These are phyloP conservation scores for Escarpia spicata DNA, from an alignment of 2,888 invertebrate species.

Conservation along the genomic window DNA sequence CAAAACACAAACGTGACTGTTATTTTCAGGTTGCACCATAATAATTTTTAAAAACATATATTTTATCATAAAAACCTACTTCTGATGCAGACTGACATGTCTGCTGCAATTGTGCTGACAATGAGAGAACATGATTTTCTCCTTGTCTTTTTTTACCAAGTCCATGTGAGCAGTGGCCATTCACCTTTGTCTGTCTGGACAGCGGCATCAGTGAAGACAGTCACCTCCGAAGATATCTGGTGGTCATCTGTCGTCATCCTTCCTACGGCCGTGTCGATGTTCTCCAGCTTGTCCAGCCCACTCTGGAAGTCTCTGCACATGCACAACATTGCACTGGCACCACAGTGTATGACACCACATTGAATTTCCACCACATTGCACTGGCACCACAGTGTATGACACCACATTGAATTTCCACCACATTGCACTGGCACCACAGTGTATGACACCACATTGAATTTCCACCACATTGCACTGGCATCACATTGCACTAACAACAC, in stretches of 20 bases:
- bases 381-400: too few relatives aligned
- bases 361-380: too few relatives aligned
- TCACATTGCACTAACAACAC: too few relatives aligned
- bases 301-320: background rate
- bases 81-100: background rate
- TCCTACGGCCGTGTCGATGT: background rate
- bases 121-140: too few relatives aligned
- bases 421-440: too few relatives aligned
- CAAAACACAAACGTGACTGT: background rate
- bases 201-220: background rate
- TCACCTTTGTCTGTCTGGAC: constrained; percentile 4
- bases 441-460: too few relatives aligned
- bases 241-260: background rate
- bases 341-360: too few relatives aligned
- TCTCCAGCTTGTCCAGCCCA: background rate
- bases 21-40: background rate
- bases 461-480: too few relatives aligned
- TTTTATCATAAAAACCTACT: background rate
- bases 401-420: too few relatives aligned
- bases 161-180: background rate
- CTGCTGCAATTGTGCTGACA: background rate
- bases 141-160: background rate
- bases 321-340: too few relatives aligned
- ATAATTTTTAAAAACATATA: background rate
- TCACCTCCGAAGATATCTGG: background rate